Conservation (phyloP, 2,113 vertebrate species). For the Pseudorhombus dupliciocellatus region DNA sequence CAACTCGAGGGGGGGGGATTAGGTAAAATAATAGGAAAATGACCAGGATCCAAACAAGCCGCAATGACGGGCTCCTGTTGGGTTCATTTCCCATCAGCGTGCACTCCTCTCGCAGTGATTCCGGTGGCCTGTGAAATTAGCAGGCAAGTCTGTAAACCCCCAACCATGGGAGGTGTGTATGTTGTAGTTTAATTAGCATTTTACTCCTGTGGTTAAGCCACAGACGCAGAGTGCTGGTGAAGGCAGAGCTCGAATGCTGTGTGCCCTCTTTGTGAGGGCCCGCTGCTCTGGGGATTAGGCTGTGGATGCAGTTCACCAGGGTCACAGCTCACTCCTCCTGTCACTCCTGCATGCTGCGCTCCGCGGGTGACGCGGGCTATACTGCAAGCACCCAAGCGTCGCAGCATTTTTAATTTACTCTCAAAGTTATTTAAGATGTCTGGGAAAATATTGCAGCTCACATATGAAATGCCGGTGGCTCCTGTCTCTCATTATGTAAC, state of each 20-base stretch:
- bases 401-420: neutral
- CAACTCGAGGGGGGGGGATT: slow-evolving; percentile 15
- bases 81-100: neutral
- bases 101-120: slow-evolving; percentile 55
- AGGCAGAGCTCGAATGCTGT: slow-evolving; percentile 41
- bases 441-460: slow-evolving; percentile 25
- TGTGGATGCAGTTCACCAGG: slow-evolving; percentile 25
- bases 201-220: slow-evolving; percentile 71
- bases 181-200: slow-evolving; percentile 73
- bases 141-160: slow-evolving; percentile 60
- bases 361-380: neutral
- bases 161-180: slow-evolving; percentile 52
- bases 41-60: slow-evolving; percentile 33
- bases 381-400: neutral
- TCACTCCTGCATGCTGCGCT: slow-evolving; percentile 12
- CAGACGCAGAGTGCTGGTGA: slow-evolving; percentile 65
- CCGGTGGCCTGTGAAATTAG: slow-evolving; percentile 74
- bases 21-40: slow-evolving; percentile 37
- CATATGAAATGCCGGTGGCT: slow-evolving; percentile 18
- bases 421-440: neutral
- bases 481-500: slow-evolving; percentile 46
- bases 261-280: slow-evolving; percentile 49
- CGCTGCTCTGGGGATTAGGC: slow-evolving; percentile 39
- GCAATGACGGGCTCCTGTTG: slow-evolving; percentile 28
- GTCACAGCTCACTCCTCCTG: slow-evolving; percentile 7